phyloP scores from a whole-genome alignment of 2,113 vertebrate genomes.

The Litocranius walleri region DNA sequence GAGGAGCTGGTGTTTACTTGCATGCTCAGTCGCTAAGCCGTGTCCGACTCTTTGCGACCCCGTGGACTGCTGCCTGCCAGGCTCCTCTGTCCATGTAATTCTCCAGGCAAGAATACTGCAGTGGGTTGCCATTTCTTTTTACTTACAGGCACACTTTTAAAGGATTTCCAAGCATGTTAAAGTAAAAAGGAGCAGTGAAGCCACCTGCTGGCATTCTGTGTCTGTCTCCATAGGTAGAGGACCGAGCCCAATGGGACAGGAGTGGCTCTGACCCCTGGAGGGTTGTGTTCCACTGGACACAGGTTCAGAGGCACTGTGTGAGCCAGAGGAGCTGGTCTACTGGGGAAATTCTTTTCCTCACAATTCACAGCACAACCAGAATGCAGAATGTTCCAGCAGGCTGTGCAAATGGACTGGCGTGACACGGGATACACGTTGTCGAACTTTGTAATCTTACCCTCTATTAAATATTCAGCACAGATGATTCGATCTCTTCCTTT shows the following conservation, averaged over 20 bases:
- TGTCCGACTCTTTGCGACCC: not conserved
- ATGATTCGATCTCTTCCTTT: constrained; percentile 77
- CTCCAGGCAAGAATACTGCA: not conserved
- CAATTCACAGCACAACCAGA: not conserved
- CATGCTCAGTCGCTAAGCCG: not conserved
- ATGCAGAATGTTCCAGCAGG: not conserved
- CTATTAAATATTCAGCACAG: constrained; percentile 78
- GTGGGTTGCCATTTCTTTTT: not conserved
- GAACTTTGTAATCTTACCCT: constrained; percentile 79
- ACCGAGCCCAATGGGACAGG: rapidly evolving
- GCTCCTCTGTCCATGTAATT: not conserved
- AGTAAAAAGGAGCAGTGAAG: not conserved
- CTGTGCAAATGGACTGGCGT: constrained; percentile 47
- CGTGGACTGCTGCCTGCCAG: not conserved
- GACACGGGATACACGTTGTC: constrained; percentile 64
- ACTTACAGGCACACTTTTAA: not conserved
- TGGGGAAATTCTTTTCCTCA: not conserved
- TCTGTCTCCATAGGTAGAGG: not conserved
- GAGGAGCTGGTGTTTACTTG: not conserved
- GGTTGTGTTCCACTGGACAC: not conserved
- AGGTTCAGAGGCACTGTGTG: not conserved
- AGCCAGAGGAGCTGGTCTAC: not conserved
- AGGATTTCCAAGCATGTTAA: not conserved
- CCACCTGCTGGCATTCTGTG: not conserved
- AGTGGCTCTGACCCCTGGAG: not conserved